Conservation (phyloP, 2,797 vertebrate genomes). For the Helicolenus hilgendorfi region DNA sequence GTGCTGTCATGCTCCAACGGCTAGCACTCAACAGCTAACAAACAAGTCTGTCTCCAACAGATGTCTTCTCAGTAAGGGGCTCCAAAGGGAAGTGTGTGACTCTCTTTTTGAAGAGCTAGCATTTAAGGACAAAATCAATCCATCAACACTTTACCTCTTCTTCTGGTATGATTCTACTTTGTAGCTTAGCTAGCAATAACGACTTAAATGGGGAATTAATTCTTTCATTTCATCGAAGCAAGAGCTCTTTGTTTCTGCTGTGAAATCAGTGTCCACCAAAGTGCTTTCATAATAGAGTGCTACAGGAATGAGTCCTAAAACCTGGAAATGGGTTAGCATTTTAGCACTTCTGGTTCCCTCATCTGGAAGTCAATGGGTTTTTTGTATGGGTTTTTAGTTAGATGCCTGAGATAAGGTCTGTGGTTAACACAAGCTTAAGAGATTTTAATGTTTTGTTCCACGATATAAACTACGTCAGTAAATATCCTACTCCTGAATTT, state of each 20-base stretch:
- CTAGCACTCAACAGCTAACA: constrained; percentile 24
- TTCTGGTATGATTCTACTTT: constrained; percentile 26
- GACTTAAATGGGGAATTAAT: not conserved
- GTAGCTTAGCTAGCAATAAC: not conserved
- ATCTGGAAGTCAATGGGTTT: too few species aligned
- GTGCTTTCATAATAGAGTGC: not conserved
- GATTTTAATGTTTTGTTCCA: too few species aligned
- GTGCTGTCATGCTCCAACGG: not conserved
- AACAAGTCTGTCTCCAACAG: constrained; percentile 69
- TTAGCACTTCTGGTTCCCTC: too few species aligned
- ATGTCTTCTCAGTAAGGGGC: constrained; percentile 58
- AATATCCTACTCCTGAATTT: too few species aligned
- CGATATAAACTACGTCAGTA: too few species aligned
- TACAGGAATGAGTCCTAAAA: too few species aligned
- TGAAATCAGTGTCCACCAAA: constrained; percentile 14
- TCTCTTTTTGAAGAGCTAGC: constrained; percentile 11
- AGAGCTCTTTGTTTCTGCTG: constrained; percentile 70
- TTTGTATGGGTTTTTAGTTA: too few species aligned
- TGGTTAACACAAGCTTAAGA: too few species aligned
- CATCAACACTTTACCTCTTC: not conserved
- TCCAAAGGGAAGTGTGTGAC: constrained; percentile 38
- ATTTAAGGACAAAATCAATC: constrained; percentile 16
- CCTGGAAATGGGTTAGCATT: too few species aligned
- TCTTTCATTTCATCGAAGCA: constrained; percentile 45
- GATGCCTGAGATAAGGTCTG: too few species aligned